phyloP scores from a whole-genome alignment of 2,797 vertebrate genomes.

The Triplophysa bombifrons region DNA sequence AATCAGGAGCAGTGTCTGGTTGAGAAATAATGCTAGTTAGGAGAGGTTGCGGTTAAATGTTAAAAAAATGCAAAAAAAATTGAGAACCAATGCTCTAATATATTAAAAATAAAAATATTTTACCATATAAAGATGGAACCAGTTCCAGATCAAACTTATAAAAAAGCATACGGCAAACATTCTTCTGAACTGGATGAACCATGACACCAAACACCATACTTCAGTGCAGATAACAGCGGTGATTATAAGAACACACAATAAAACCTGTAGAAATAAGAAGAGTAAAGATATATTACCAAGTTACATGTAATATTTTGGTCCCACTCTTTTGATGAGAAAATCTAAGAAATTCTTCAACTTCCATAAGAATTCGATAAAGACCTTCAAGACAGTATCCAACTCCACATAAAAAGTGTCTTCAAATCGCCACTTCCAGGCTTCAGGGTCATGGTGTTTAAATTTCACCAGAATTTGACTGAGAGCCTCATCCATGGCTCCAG shows the following conservation, averaged over 20 bases:
- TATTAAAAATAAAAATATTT: background rate
- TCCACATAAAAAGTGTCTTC: slow-evolving; percentile 90
- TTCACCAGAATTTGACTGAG: slow-evolving; percentile 86
- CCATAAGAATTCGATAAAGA: slow-evolving; percentile 33
- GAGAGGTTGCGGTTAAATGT: too few species aligned
- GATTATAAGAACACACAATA: slow-evolving; percentile 62
- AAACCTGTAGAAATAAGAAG: slow-evolving; percentile 62
- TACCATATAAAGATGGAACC: slow-evolving; percentile 96
- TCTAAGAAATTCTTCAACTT: too few species aligned
- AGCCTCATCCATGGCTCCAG: slow-evolving; percentile 88
- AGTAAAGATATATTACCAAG: background rate
- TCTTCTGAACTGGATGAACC: slow-evolving; percentile 84
- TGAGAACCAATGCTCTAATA: background rate
- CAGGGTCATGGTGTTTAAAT: slow-evolving; percentile 83
- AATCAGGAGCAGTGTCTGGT: too few species aligned
- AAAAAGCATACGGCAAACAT: slow-evolving; percentile 83
- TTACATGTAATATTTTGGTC: background rate
- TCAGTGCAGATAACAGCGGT: slow-evolving; percentile 79
- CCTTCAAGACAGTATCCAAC: slow-evolving; percentile 76
- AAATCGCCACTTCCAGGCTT: slow-evolving; percentile 90
- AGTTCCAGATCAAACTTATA: slow-evolving; percentile 92
- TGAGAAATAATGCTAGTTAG: too few species aligned
- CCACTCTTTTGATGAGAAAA: too few species aligned
- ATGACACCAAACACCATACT: slow-evolving; percentile 83
- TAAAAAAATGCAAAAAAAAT: too few species aligned